A percentile compares a stretch with the other conserved stretches of the same genome.
Conservation (phyloP, 2,113 vertebrate species). For the Ellobius talpinus region DNA sequence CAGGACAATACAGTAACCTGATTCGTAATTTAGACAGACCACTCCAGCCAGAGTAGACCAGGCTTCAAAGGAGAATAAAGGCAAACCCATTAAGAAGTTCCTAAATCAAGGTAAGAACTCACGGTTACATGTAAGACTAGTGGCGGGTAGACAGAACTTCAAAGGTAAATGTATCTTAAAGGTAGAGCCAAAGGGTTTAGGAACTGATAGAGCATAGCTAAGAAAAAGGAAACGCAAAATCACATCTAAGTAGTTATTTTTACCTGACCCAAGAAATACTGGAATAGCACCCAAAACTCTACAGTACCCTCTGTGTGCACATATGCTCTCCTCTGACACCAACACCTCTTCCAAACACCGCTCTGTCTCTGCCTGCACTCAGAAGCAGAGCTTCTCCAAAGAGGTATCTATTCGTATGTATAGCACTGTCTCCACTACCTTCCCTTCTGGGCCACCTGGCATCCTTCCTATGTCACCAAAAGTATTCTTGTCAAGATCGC, state of each 20-base stretch:
- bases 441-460: slow-evolving; percentile 1
- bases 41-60: neutral
- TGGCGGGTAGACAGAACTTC: neutral
- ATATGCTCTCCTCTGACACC: neutral
- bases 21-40: slow-evolving; percentile 19
- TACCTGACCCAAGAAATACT: slow-evolving; percentile 6
- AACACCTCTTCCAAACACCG: slow-evolving; percentile 31
- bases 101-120: neutral
- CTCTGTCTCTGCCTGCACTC: slow-evolving; percentile 19
- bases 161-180: slow-evolving; percentile 52
- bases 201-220: neutral
- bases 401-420: neutral
- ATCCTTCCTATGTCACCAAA: slow-evolving; percentile 40
- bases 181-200: slow-evolving; percentile 40
- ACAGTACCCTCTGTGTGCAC: neutral
- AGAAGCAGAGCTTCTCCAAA: slow-evolving; percentile 56
- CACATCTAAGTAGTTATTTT: slow-evolving; percentile 2
- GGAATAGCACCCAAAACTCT: neutral
- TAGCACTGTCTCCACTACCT: neutral
- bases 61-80: neutral
- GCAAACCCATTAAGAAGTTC: slow-evolving; percentile 7
- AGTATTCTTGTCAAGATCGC: slow-evolving; percentile 14
- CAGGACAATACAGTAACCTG: neutral
- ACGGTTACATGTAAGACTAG: neutral
- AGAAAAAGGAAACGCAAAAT: slow-evolving; percentile 29